Base-by-base conservation (phyloP, 2,888 invertebrate species). In the Pristionchus fissidentatus region DNA sequence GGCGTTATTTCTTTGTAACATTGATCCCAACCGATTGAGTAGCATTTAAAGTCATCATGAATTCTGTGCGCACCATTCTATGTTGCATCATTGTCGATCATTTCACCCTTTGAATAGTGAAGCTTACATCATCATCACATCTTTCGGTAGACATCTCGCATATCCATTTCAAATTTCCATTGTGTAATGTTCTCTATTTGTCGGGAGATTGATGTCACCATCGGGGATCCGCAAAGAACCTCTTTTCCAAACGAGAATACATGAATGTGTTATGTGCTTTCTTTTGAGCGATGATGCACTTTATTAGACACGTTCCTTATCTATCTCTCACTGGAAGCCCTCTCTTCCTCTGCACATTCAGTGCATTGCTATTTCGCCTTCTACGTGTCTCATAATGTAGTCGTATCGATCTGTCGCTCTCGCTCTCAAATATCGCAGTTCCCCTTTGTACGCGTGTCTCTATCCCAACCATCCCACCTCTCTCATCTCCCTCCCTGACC, bases 391-490 rank as follows among this genome's bases (percentile, higher is more conserved):
- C 38, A 66, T 38, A 66, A 66, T 66, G 19, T 66, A 66, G 66
- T 32, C 66, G 41, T 38, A 66, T 66, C 66, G 66, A 66, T 66
- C 38, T 19, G 19, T 38, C 66, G 22, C 66, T 66, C 22, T 41
- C 38, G 10, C 57, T 57, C 66, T 66, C 35, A 66, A 66, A 66
- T 66, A 66, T 66, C 66, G 66, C 66, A 66, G 66, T 66, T 66
- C 62, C 32, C 66, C 66, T 38, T 38, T 66, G 66, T 66, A 66
- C 66, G 66, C 66, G 66, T 66, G 66, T 66, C 66, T 62, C 62
- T 62, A 32, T 35, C 62, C 35, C 35, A 35, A 4, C 1, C 60
- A 22, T 35, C 62, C 35, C 32, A 38, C n/a, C 66, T 29, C 66
- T 66, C 66, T 41, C 22, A 38, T 38, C 4, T 22, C 29, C 38